Percentiles rank a stretch among this genome's conserved stretches.
phyloP scores from a whole-genome alignment of 2,113 vertebrate species.

The Naja naja region DNA sequence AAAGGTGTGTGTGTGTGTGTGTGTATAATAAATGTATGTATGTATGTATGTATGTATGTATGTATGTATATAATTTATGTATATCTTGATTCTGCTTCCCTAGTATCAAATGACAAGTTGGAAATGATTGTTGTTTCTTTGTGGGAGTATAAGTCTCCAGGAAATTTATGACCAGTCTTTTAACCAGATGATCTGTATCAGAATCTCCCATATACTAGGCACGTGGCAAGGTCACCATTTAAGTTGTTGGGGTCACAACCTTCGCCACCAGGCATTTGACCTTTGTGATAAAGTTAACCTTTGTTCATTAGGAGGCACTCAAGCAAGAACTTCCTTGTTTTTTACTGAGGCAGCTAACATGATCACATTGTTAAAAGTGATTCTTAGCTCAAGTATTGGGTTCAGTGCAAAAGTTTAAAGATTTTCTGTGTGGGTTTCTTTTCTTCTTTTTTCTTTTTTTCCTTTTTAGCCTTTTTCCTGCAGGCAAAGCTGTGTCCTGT shows the following conservation, averaged over 20 bases:
- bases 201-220: constrained; percentile 82
- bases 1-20: background rate
- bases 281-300: constrained; percentile 93
- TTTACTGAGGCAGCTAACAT: constrained; percentile 77
- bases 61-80: too few species aligned
- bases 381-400: constrained; percentile 60
- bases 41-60: too few species aligned
- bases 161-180: constrained; percentile 81
- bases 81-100: constrained; percentile 20
- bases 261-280: constrained; percentile 91
- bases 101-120: constrained; percentile 69
- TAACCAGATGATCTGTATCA: constrained; percentile 81
- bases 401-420: constrained; percentile 60
- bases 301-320: constrained; percentile 90
- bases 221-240: constrained; percentile 90
- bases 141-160: constrained; percentile 71
- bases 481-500: constrained; percentile 18
- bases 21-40: too few species aligned
- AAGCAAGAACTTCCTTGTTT: constrained; percentile 83
- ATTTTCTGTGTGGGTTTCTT: constrained; percentile 38
- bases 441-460: background rate
- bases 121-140: constrained; percentile 74
- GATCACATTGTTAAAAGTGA: constrained; percentile 71
- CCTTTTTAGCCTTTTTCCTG: background rate
- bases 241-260: constrained; percentile 88